Percentiles rank a stretch among this genome's conserved stretches.
phyloP scores from a whole-genome alignment of 2,888 invertebrate genomes.

The Anthrax anthrax region DNA sequence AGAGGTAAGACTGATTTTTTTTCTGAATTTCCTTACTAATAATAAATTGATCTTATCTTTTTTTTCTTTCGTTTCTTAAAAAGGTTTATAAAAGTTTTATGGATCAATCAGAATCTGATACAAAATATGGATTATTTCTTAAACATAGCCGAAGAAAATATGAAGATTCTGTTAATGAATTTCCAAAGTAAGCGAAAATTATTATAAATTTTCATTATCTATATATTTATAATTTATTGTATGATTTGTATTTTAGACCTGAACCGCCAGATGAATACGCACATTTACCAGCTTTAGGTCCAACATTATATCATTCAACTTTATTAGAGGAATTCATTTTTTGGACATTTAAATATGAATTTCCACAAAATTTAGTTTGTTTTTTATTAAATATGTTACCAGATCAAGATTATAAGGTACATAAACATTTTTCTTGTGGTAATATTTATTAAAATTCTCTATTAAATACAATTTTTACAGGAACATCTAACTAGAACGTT shows the following conservation, averaged over 20 bases:
- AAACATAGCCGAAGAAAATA: slow-evolving; percentile 60
- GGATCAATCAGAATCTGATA: slow-evolving; percentile 48
- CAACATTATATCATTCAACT: slow-evolving; percentile 64
- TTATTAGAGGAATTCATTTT: slow-evolving; percentile 91
- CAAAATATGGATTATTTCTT: slow-evolving; percentile 60
- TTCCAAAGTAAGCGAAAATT: slow-evolving; percentile 44
- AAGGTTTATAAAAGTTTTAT: slow-evolving; percentile 60
- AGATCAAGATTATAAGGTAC: slow-evolving; percentile 86
- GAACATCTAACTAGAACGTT: slow-evolving; percentile 87
- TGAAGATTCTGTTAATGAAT: slow-evolving; percentile 63
- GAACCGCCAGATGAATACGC: slow-evolving; percentile 62
- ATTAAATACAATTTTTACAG: too few relatives aligned
- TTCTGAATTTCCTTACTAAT: slow-evolving; percentile 2
- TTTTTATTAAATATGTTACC: slow-evolving; percentile 89
- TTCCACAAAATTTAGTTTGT: slow-evolving; percentile 93
- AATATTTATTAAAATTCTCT: not conserved
- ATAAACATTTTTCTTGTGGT: not conserved
- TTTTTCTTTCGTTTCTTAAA: slow-evolving; percentile 17
- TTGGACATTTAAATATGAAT: slow-evolving; percentile 96
- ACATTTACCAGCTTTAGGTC: slow-evolving; percentile 65
- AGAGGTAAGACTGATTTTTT: slow-evolving; percentile 41
- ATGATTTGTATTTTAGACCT: slow-evolving; percentile 33
- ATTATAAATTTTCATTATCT: not conserved
- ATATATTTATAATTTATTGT: slow-evolving; percentile 1
- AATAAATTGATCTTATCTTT: not conserved